Conservation (phyloP, 2,797 vertebrate species). For the Spondyliosoma cantharus region DNA sequence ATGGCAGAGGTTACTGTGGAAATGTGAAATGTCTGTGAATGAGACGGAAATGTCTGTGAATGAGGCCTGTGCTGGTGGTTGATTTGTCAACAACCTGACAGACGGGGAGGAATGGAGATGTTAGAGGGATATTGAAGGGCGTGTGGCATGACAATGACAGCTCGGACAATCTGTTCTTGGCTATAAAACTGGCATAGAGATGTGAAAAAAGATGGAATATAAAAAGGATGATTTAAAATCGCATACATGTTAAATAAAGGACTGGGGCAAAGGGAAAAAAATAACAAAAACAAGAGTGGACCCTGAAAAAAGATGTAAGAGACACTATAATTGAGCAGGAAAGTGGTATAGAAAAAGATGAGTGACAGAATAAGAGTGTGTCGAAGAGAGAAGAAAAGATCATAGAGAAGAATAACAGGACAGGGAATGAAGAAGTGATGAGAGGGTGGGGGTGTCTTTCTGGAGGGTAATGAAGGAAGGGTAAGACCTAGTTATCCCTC, state of each 20-base stretch:
- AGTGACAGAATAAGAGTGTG: slow-evolving; percentile 56
- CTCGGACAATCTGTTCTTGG: slow-evolving; percentile 31
- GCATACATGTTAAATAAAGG: slow-evolving; percentile 36
- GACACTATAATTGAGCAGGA: slow-evolving; percentile 39
- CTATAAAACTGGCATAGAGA: slow-evolving; percentile 38
- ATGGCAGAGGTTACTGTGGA: slow-evolving; percentile 71
- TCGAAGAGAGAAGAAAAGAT: slow-evolving; percentile 55
- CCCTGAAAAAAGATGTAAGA: slow-evolving; percentile 23
- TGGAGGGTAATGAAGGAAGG: slow-evolving; percentile 69
- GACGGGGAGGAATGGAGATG: slow-evolving; percentile 52
- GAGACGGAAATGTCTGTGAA: slow-evolving; percentile 36
- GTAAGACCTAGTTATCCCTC: slow-evolving; percentile 70
- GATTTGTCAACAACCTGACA: slow-evolving; percentile 65
- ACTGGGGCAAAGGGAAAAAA: neutral
- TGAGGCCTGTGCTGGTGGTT: slow-evolving; percentile 51
- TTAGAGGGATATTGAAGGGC: slow-evolving; percentile 43
- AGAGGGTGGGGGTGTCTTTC: slow-evolving; percentile 57
- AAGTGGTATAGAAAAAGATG: slow-evolving; percentile 45
- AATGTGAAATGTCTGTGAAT: slow-evolving; percentile 65
- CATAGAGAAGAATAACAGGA: slow-evolving; percentile 52
- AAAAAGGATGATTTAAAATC: slow-evolving; percentile 29
- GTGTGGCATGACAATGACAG: slow-evolving; percentile 48
- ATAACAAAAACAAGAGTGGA: slow-evolving; percentile 7
- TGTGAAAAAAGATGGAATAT: slow-evolving; percentile 33
- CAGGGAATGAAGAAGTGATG: slow-evolving; percentile 47